Evolutionary conservation across 2,113 vertebrate genomes (phyloP), one percentile per base, ranked within the genome.

Genomic region (Tachuris rubrigastra): DNA sequence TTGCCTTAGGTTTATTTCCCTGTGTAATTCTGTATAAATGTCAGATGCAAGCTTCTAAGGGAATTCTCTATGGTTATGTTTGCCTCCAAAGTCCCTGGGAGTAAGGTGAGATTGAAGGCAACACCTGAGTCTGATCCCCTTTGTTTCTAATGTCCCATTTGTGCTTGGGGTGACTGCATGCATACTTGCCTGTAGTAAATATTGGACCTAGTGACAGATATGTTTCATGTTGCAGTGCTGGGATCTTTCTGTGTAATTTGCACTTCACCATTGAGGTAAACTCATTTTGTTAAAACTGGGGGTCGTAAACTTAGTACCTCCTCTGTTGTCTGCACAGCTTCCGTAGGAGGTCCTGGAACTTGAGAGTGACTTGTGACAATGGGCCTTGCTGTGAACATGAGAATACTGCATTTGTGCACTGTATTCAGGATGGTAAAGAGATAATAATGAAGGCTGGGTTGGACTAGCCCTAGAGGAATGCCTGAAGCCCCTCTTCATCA

Each of bases 251-350:
- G 15, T 42, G 39, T 47, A 12, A 37, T 16, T 58, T 16, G 5
- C 3, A 14, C 8, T 37, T 46, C 41, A 62, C 31, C 27, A n/a
- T 37, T 68, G 33, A 71, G n/a, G n/a, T n/a, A n/a, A n/a, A 21
- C 44, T 90, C 8, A 15, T 56, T 60, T 65, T 41, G 5, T 59
- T 59, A 59, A 25, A 25, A 59, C 24, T 86, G 18, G 5, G 39
- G 63, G 15, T 65, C 1, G 9, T 35, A 41, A n/a, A 2, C 5
- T 69, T 73, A 1, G 2, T n/a, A 44, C 31, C 19, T 5, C 2
- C 27, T 65, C 1, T 4, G 19, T 25, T 24, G 21, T 44, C 53
- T 84, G 17, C n/a, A 19, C 8, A 44, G 24, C 7, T 63, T 78
- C 39, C 77, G 19, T 62, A 73, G 50, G 42, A 69, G 42, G 14